Evolutionary conservation across 2,888 invertebrate genomes (phyloP).

Genomic region (Volucella bombylans): DNA sequence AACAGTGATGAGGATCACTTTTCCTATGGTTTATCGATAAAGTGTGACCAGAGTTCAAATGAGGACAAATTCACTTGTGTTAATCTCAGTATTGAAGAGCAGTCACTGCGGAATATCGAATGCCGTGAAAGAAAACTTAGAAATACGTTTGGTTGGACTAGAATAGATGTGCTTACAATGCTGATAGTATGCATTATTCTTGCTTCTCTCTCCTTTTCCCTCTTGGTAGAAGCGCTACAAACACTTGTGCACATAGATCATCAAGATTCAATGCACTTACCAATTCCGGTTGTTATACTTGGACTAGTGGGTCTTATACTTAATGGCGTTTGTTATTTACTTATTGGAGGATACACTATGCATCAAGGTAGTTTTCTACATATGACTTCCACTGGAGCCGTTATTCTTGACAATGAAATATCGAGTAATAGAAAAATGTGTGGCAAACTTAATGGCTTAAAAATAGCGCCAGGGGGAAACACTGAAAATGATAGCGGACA

Average conservation of each 20-base stretch:
- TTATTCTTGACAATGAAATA: conserved; percentile 84
- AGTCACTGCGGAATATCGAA: conserved; percentile 73
- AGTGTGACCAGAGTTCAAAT: background rate
- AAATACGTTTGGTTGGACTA: conserved; percentile 96
- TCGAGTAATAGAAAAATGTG: conserved; percentile 77
- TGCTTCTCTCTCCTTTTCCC: conserved; percentile 91
- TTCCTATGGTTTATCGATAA: conserved; percentile 1
- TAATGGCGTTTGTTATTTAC: conserved; percentile 89
- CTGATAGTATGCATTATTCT: conserved; percentile 91
- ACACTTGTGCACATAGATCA: conserved; percentile 89
- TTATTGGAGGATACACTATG: conserved; percentile 91
- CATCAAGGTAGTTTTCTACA: conserved; percentile 88
- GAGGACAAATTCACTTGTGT: conserved; percentile 49
- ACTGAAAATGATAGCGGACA: conserved; percentile 75
- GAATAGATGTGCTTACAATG: conserved; percentile 93
- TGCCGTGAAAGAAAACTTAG: conserved; percentile 86
- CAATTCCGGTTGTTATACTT: conserved; percentile 88
- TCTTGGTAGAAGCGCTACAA: conserved; percentile 91
- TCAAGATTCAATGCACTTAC: conserved; percentile 89
- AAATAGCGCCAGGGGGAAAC: conserved; percentile 79
- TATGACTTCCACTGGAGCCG: conserved; percentile 85
- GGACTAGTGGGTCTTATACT: conserved; percentile 88
- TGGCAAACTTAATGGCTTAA: conserved; percentile 82
- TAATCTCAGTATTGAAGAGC: conserved; percentile 47
- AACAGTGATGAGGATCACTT: conserved; percentile 10